Conservation (phyloP, 23 tunicate species). For the Phallusia fumigata region DNA sequence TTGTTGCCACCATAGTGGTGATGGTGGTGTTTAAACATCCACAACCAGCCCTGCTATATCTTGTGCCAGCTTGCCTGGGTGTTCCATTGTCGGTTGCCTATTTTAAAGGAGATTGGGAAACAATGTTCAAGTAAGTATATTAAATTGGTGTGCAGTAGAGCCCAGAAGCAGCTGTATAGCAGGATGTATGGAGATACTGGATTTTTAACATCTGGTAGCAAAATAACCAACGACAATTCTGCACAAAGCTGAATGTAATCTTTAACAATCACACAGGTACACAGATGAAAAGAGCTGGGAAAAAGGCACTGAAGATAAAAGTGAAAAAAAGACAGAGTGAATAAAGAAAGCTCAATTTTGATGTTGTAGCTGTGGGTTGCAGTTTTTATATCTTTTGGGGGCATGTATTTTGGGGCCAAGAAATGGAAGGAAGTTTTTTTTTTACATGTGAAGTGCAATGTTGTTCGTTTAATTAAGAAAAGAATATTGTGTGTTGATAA, state of each 20-base stretch:
- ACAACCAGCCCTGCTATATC: constrained; percentile 97
- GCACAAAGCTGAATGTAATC: too few relatives aligned
- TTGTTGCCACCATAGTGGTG: constrained; percentile 86
- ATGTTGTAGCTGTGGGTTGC: background rate
- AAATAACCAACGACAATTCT: too few relatives aligned
- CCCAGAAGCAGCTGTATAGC: background rate
- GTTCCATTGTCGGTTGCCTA: constrained; percentile 78
- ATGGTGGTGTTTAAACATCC: constrained; percentile 97
- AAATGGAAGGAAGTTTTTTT: background rate
- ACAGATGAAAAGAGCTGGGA: constrained; percentile 1
- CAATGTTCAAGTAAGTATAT: constrained; percentile 44
- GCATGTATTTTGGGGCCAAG: background rate
- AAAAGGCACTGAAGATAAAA: background rate
- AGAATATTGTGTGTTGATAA: too few relatives aligned
- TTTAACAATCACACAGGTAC: background rate
- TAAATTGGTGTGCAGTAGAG: background rate
- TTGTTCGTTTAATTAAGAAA: too few relatives aligned
- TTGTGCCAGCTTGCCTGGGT: constrained; percentile 94
- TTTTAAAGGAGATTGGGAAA: constrained; percentile 77
- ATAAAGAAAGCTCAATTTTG: background rate
- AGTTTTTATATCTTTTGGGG: background rate
- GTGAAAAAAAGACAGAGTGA: background rate
- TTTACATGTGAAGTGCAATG: background rate
- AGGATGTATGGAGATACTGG: too few relatives aligned
- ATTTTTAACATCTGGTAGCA: too few relatives aligned